Evolutionary conservation across 2,113 vertebrate species (phyloP).

Genomic region (Rhodinocichla rosea): DNA sequence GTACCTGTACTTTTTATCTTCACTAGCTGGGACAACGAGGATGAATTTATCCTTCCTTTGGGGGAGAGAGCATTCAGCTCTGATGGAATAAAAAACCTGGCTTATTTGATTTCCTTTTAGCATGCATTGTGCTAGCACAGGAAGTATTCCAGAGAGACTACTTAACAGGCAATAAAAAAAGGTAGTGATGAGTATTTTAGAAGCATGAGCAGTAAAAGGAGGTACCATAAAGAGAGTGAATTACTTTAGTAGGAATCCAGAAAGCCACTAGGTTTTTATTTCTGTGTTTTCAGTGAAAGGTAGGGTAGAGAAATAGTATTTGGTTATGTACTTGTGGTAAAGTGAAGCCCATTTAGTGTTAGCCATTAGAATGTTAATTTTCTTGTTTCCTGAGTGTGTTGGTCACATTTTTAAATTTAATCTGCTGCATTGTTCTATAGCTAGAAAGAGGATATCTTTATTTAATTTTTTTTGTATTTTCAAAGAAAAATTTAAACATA

Average conservation of each 20-base stretch:
- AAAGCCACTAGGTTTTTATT: background rate
- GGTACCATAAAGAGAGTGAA: background rate
- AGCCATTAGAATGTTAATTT: background rate
- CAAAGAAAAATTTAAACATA: background rate
- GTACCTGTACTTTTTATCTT: background rate
- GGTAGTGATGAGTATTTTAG: background rate
- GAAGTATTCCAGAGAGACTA: background rate
- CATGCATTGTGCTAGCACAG: background rate
- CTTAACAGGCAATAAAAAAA: conserved; percentile 1
- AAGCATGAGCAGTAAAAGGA: background rate
- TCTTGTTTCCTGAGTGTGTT: background rate
- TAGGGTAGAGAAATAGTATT: background rate
- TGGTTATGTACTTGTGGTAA: background rate
- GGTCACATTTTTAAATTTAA: background rate
- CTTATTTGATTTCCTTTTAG: conserved; percentile 6
- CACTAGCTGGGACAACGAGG: background rate
- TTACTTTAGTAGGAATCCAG: background rate
- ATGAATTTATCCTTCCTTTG: background rate
- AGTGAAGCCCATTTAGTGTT: background rate
- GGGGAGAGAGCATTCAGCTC: background rate
- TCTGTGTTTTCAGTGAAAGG: background rate
- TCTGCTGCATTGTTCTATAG: background rate
- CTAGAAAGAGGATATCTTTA: background rate
- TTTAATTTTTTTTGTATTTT: background rate
- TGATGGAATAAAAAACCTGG: background rate